Evolutionary conservation across 2,888 invertebrate genomes (phyloP).

Genomic region (Peribatodes rhomboidaria): DNA sequence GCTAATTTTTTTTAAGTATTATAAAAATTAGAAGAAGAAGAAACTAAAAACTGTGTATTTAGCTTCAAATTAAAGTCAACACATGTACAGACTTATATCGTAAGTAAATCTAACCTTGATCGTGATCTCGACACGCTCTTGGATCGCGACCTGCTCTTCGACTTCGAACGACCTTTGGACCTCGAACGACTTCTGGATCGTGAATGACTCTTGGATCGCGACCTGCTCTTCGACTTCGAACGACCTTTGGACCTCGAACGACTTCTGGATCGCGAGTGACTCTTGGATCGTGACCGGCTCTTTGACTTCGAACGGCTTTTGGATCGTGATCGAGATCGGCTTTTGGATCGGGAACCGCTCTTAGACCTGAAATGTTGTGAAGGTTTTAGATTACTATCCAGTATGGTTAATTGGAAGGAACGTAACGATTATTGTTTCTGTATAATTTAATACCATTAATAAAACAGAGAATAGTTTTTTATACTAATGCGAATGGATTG

Average conservation of each 20-base stretch:
- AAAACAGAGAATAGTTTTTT: too few species aligned
- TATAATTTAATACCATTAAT: too few species aligned
- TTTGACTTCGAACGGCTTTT: conserved; percentile 59
- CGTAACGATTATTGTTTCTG: too few species aligned
- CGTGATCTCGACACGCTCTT: conserved; percentile 59
- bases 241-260: conserved; percentile 65
- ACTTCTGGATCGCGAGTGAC: conserved; percentile 65
- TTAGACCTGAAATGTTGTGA: conserved; percentile 46
- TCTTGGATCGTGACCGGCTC: conserved; percentile 63
- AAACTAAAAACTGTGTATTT: too few species aligned
- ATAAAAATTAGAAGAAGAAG: too few species aligned
- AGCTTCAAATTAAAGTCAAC: too few species aligned
- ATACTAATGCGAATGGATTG: too few species aligned
- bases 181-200: conserved; percentile 61
- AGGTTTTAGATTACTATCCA: background rate
- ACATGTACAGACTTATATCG: background rate
- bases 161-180: conserved; percentile 72
- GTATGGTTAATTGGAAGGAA: too few species aligned
- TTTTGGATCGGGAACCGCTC: conserved; percentile 49
- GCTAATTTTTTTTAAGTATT: too few species aligned
- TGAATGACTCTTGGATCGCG: conserved; percentile 64
- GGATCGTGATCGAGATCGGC: conserved; percentile 62
- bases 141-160: conserved; percentile 60
- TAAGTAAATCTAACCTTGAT: conserved; percentile 58
- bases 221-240: conserved; percentile 52